Evolutionary conservation across 2,888 invertebrate species (phyloP), one percentile per base, ranked within the genome.

Genomic region (Elegia similella): DNA sequence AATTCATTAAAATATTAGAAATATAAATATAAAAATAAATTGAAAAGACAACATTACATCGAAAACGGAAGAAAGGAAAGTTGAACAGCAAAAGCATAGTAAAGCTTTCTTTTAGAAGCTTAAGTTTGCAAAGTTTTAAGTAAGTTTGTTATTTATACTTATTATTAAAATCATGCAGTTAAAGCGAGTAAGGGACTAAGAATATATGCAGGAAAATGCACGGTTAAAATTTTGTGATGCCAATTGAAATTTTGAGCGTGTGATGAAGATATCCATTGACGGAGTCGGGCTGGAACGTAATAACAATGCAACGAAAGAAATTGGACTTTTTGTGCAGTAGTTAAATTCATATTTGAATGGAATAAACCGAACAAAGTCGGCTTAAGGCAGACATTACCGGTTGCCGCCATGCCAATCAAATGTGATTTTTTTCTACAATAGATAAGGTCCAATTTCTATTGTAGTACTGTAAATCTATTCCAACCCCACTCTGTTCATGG

Each of bases 151-250:
- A 63, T 62, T 61, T 48, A 59, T 61, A 59, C 52, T 59, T 64
- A 62, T 66, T 64, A 62, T 61, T 60, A 67, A 73, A 70, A 72
- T 62, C 88, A 88, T 89, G 90, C 90, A 82, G 69, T 78, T 70
- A 68, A 85, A 84, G 84, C 86, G 78, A 78, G 78, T 71, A 73
- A 64, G 73, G 81, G 78, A 77, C 72, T 74, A 75, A 79, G 67
- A 78, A 76, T 81, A 77, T 81, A 84, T 81, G 85, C 87, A 88
- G 86, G 86, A 86, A 82, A 83, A 83, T 82, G 80, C 81, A 83
- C 76, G 80, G 79, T 79, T 65, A 68, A 73, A 70, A 69, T 76
- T 76, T 76, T 67, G 65, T 68, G 71, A 76, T 73, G 79, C 80
- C 82, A 80, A 82, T 81, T 65, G 62, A 63, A 67, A 75, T 70